A percentile compares a stretch with the other conserved stretches of the same genome.
Evolutionary conservation across 37 sponge, comb jelly and placozoan species (phyloP).

Genomic region (Chondrosia reniformis): DNA sequence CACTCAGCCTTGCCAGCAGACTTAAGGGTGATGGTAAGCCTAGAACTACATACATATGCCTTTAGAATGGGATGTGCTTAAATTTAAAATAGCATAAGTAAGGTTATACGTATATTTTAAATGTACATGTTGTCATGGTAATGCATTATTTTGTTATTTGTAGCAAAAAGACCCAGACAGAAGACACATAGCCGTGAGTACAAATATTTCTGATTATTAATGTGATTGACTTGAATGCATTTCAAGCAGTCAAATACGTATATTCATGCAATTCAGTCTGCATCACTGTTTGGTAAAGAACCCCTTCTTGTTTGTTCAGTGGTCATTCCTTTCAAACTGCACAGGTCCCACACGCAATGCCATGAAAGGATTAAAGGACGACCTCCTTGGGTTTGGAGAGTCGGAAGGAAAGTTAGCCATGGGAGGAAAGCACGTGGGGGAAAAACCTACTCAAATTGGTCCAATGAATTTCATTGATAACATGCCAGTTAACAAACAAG

Average conservation of each 20-base stretch:
- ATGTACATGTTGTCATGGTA: no score
- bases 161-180: no score
- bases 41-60: no score
- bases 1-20: not conserved
- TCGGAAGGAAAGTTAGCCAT: not conserved
- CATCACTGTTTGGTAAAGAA: not conserved
- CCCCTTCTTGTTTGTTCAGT: not conserved
- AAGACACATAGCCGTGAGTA: no score
- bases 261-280: not conserved
- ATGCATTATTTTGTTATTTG: no score
- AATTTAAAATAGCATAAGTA: no score
- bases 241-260: not conserved
- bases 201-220: no score
- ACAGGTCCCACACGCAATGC: slow-evolving; percentile 51
- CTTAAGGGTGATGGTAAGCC: not conserved
- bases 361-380: slow-evolving; percentile 2
- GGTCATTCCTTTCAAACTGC: not conserved
- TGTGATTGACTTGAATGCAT: no score
- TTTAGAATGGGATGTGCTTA: no score
- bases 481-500: not conserved
- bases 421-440: not conserved
- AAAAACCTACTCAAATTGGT: not conserved
- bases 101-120: no score
- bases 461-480: not conserved
- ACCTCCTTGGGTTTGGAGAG: not conserved